phyloP scores from a whole-genome alignment of 2,113 vertebrate species.

The human (Homo sapiens) region DNA sequence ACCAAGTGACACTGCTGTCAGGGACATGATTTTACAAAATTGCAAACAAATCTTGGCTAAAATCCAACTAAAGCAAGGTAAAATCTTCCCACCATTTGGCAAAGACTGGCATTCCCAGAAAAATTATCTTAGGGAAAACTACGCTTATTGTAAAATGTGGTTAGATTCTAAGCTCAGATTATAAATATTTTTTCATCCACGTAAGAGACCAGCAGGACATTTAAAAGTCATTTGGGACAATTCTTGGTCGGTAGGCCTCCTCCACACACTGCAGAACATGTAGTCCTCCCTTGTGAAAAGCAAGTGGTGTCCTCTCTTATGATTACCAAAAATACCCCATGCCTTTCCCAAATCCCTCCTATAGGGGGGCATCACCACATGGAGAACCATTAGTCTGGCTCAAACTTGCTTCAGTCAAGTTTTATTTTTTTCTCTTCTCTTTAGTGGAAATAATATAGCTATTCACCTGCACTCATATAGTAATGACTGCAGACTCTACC shows the following conservation, averaged over 20 bases:
- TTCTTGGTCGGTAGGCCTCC: neutral
- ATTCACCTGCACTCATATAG: neutral
- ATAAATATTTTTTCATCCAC: neutral
- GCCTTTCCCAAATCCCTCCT: neutral
- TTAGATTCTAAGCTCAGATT: neutral
- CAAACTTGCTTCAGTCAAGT: neutral
- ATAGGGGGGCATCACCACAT: neutral
- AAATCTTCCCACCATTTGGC: neutral
- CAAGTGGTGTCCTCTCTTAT: neutral
- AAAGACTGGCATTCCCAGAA: neutral
- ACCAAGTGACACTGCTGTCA: neutral
- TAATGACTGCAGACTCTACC: neutral
- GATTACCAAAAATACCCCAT: neutral
- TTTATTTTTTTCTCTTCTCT: neutral
- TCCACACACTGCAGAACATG: too few relatives aligned
- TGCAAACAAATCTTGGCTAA: neutral
- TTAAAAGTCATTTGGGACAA: neutral
- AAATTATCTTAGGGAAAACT: neutral
- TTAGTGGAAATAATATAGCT: conserved; percentile 10
- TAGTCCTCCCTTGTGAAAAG: neutral
- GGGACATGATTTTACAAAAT: neutral
- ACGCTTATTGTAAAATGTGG: neutral
- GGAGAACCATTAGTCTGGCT: neutral
- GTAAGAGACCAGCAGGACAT: neutral
- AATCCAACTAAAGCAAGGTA: neutral